Base-by-base conservation (phyloP, 1,140 invertebrate species). In the Cyrtorhinus lividipennis region DNA sequence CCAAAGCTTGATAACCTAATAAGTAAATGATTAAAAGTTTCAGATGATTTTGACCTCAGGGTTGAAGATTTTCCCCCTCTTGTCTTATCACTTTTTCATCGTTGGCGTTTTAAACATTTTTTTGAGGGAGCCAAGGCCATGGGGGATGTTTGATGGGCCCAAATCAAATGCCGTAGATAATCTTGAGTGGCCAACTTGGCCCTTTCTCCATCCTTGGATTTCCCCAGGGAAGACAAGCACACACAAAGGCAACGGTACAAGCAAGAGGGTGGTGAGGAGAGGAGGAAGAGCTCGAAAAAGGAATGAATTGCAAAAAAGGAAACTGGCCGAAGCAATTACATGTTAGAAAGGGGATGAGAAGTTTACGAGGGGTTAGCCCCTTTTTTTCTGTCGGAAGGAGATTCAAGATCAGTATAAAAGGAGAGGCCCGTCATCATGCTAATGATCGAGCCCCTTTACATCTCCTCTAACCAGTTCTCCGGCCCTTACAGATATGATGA, bases 251-350 rank as follows among this genome's bases (percentile, higher is more conserved):
- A n/a, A n/a, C n/a, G n/a, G n/a, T n/a, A n/a, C n/a, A n/a, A 53
- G 20, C 5, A 38, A 38, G 30, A 38, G 15, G 30, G 30, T 15
- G 15, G 30, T 38, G 30, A 38, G 30, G 30, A 38, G 15, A 44
- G 38, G 38, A n/a, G 38, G 38, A 44, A 44, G n/a, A 44, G n/a
- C n/a, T n/a, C n/a, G 38, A 53, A 53, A 22, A 22, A 53, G 48
- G 8, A 22, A 53, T 53, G 58, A 59, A 30, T 8, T 30, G 24
- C 15, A 26, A 59, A 59, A 30, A 30, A 59, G 58, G 24, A 59
- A 30, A 24, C 24, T 30, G 24, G 27, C 15, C 24, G 58, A 59
- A 30, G 58, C 58, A 59, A 59, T 59, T 59, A 59, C 58, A 30
- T 24, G 58, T 59, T 59, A 18, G 10, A n/a, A 26, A 59, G 27